Evolutionary conservation across 2,113 vertebrate genomes (phyloP), one percentile per base, ranked within the genome.

Genomic region (chimpanzee (Pan troglodytes)): DNA sequence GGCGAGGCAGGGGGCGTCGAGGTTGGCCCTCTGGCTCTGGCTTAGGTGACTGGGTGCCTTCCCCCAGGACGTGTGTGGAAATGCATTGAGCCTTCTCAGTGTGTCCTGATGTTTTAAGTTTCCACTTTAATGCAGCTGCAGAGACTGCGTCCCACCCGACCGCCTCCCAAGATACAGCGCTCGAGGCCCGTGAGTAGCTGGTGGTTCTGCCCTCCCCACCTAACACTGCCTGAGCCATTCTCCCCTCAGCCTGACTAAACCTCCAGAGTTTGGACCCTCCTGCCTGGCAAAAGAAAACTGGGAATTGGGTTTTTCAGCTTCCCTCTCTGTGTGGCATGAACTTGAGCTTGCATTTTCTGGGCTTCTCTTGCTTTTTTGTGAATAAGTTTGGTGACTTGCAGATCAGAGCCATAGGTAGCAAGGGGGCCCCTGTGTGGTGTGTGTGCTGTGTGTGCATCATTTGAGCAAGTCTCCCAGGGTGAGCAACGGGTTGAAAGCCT

Each of bases 121-220:
- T 99, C 98, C 98, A 35, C 98, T 99, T 99, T 99, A 98, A 99
- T 98, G 95, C 99, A 98, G 99, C 99, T 98, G 96, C 98, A 98
- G 97, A 99, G 98, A 98, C 93, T 98, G 88, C 99, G 97, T 81
- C 99, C 99, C 12, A 98, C 98, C 30, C 99, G 99, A 94, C 99
- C 98, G 72, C 99, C 99, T 98, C 99, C 99, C 98, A 99, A 99
- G 99, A 99, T 99, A 96, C 99, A 99, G 93, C 99, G 99, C 86
- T 98, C 97, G 76, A 98, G 98, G 98, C 99, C 99, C 97, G 99
- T 99, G 99, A 99, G 99, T 99, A 99, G 98, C 57, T 75, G 78
- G 98, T 95, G 93, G 94, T 95, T 96, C 96, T 96, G 95, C 97
- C 68, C 98, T 83, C 97, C 94, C 98, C 64, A 25, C 95, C 97